These are phyloP conservation scores for Mesoclemmys tuberculata DNA, from an alignment of 2,113 vertebrate species.

Conservation along the genomic window DNA sequence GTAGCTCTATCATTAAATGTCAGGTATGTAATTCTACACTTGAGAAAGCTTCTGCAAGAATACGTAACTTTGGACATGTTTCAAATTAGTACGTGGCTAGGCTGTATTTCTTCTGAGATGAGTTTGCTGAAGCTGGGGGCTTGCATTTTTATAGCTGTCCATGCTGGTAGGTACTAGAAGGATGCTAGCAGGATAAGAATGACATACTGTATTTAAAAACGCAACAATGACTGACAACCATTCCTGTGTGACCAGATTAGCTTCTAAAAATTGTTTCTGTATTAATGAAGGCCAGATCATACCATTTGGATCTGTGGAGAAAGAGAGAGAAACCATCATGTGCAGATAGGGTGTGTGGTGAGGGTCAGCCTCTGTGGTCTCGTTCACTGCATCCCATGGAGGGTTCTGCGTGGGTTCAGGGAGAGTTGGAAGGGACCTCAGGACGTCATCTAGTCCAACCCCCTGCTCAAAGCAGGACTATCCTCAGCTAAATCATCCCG, in stretches of 20 bases:
- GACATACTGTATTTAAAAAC: neutral
- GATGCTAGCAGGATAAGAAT: neutral
- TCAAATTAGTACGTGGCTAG: constrained; percentile 35
- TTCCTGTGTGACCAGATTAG: neutral
- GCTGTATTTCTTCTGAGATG: constrained; percentile 5
- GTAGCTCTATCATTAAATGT: constrained; percentile 64
- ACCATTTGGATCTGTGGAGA: neutral
- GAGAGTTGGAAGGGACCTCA: too few relatives aligned
- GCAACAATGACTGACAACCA: neutral
- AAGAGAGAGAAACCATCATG: neutral
- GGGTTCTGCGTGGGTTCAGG: neutral
- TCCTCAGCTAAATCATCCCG: too few relatives aligned
- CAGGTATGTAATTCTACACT: constrained; percentile 37
- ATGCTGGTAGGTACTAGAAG: neutral
- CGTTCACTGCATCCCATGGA: neutral
- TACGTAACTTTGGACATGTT: neutral
- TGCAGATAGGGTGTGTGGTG: neutral
- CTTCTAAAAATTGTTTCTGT: accelerated
- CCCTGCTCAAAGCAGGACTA: too few relatives aligned
- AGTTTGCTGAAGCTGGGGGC: constrained; percentile 18
- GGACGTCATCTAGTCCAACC: too few relatives aligned
- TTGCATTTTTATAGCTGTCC: constrained; percentile 2
- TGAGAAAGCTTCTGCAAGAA: constrained; percentile 20
- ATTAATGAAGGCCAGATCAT: neutral
- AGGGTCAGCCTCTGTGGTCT: neutral